phyloP scores from a whole-genome alignment of 2,888 invertebrate genomes.

The Stenoptilia bipunctidactyla region DNA sequence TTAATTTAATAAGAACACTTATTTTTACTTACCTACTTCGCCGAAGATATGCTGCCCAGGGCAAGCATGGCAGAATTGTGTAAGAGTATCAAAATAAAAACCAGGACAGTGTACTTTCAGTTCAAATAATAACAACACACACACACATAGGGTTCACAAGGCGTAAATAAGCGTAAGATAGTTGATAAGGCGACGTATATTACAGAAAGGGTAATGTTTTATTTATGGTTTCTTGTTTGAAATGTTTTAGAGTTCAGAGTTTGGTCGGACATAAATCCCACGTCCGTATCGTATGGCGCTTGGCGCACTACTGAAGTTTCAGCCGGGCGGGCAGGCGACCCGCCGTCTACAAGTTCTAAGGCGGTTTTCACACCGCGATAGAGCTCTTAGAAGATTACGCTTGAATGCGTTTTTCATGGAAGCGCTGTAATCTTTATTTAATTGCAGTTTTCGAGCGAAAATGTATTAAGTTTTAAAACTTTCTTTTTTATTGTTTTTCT shows the following conservation, averaged over 20 bases:
- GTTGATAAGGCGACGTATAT: conserved; percentile 3
- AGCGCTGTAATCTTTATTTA: too few species aligned
- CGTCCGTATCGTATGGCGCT: conserved; percentile 30
- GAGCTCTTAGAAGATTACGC: too few species aligned
- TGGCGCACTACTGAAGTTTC: conserved; percentile 37
- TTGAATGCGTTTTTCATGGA: too few species aligned
- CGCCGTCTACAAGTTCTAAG: background rate
- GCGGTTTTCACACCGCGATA: background rate
- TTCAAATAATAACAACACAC: conserved; percentile 18
- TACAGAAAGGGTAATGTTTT: conserved; percentile 25
- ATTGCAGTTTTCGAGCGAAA: too few species aligned
- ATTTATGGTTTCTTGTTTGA: conserved; percentile 35
- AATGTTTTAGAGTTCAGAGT: conserved; percentile 24
- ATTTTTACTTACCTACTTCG: conserved; percentile 23
- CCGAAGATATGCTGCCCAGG: conserved; percentile 15
- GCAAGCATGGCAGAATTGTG: conserved; percentile 30
- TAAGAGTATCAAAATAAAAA: conserved; percentile 43
- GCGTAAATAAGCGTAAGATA: conserved; percentile 4
- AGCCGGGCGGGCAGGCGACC: background rate
- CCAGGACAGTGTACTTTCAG: conserved; percentile 35
- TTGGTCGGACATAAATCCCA: conserved; percentile 15
- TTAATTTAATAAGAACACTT: too few species aligned
- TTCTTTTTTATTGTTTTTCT: too few species aligned
- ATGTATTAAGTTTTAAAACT: too few species aligned
- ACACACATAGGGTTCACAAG: conserved; percentile 18